Evolutionary conservation across 2,113 vertebrate species (phyloP).

Genomic region (Podilymbus podiceps): DNA sequence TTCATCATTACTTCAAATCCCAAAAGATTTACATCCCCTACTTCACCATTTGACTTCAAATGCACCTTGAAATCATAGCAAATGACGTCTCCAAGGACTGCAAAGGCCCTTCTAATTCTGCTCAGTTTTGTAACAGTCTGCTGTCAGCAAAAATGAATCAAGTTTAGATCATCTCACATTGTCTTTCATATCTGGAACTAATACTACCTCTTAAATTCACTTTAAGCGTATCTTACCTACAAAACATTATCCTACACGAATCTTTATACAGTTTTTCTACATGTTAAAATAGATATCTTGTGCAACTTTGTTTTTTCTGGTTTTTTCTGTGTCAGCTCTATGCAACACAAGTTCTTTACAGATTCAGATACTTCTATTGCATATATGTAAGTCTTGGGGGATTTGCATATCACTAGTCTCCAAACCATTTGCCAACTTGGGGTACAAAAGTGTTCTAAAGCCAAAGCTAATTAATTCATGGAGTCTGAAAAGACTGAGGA

Average conservation of each 20-base stretch:
- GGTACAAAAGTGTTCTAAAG: background rate
- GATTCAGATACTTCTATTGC: background rate
- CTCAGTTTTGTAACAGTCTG: background rate
- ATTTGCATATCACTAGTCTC: background rate
- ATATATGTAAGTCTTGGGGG: accelerated
- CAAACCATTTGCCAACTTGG: background rate
- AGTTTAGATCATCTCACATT: background rate
- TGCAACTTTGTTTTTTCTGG: background rate
- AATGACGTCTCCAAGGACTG: background rate
- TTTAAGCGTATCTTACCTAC: background rate
- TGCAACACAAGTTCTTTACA: background rate
- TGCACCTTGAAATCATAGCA: background rate
- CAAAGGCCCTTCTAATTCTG: background rate
- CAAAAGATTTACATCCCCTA: background rate
- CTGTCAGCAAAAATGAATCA: background rate
- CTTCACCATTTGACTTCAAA: background rate
- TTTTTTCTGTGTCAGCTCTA: background rate
- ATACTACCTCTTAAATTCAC: background rate
- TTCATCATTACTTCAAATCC: background rate
- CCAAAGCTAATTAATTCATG: background rate
- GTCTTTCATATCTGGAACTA: background rate
- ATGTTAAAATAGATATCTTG: background rate
- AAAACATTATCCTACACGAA: background rate
- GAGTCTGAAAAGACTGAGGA: background rate
- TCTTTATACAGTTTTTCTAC: background rate